phyloP scores from a whole-genome alignment of 2,113 vertebrate genomes.

The Anser brachyrhynchus region DNA sequence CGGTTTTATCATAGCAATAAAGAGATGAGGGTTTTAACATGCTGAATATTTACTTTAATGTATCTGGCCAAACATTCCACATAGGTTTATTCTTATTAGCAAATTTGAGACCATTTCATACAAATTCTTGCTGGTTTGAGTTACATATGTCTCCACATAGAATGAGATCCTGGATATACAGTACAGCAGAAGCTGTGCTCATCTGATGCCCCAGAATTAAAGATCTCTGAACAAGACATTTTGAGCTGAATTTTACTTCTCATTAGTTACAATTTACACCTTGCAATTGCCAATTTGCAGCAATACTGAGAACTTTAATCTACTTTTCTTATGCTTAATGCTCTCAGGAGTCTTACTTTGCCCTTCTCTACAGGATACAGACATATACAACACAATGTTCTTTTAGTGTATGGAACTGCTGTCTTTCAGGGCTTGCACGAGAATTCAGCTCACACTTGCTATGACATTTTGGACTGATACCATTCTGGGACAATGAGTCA shows the following conservation, averaged over 20 bases:
- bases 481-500: slow-evolving; percentile 48
- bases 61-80: not conserved
- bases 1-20: not conserved
- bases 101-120: not conserved
- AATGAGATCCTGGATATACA: not conserved
- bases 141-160: not conserved
- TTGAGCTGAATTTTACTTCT: not conserved
- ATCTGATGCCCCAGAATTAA: not conserved
- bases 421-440: not conserved
- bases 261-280: not conserved
- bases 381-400: not conserved
- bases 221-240: not conserved
- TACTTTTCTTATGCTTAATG: not conserved
- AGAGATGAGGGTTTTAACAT: rapidly evolving
- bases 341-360: not conserved
- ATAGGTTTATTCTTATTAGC: not conserved
- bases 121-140: not conserved
- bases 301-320: not conserved
- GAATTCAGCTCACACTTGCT: slow-evolving; percentile 30
- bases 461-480: slow-evolving; percentile 50
- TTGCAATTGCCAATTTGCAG: not conserved
- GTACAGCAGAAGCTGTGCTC: not conserved
- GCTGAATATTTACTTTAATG: not conserved
- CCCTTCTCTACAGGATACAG: not conserved
- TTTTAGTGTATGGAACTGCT: not conserved